Evolutionary conservation across 1,140 invertebrate genomes (phyloP).

Genomic region (Hesperophylax magnus): DNA sequence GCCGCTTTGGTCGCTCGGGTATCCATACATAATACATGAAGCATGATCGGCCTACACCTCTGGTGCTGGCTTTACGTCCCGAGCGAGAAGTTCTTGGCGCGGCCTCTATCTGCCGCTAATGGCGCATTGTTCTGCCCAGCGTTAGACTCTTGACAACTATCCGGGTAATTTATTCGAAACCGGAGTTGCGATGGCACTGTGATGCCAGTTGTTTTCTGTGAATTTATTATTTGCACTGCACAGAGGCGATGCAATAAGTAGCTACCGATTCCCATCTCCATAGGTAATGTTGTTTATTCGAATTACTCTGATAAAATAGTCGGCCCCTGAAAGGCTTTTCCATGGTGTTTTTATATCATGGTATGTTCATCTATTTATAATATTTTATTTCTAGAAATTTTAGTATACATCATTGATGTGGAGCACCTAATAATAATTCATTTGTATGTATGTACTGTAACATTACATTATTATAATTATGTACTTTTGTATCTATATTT

Average conservation of each 20-base stretch:
- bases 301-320: too few species aligned
- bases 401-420: too few species aligned
- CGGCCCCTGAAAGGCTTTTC: too few species aligned
- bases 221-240: conserved; percentile 31
- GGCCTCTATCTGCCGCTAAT: conserved; percentile 34
- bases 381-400: too few species aligned
- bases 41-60: conserved; percentile 40
- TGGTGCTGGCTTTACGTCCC: conserved; percentile 23
- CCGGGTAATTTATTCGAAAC: conserved; percentile 26
- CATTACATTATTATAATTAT: too few species aligned
- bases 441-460: too few species aligned
- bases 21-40: conserved; percentile 40
- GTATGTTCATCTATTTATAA: too few species aligned
- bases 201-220: conserved; percentile 11
- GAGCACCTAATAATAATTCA: too few species aligned
- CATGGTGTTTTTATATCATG: too few species aligned
- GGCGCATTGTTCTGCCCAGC: conserved; percentile 37
- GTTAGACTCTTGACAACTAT: conserved; percentile 35
- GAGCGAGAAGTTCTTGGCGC: not conserved
- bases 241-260: not conserved
- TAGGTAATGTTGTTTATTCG: too few species aligned
- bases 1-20: not conserved
- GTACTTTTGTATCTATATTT: too few species aligned
- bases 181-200: not conserved
- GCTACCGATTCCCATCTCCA: too few species aligned